A percentile compares a stretch with the other conserved stretches of the same genome.
Conservation (phyloP, 2,797 vertebrate species). For the Sebastes elongatus region DNA sequence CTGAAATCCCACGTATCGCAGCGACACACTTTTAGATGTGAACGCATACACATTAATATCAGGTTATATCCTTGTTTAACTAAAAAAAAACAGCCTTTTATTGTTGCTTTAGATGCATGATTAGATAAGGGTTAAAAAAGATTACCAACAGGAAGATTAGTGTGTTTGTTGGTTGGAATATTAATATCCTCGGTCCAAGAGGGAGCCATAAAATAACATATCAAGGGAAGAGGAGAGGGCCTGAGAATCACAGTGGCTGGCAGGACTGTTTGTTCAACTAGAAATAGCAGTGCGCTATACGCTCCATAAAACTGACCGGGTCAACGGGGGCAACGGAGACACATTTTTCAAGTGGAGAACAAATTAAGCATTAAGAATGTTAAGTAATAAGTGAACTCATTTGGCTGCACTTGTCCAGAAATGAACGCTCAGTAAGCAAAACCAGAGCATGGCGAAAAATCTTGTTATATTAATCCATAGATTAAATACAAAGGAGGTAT, state of each 20-base stretch:
- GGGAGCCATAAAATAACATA: conserved; percentile 48
- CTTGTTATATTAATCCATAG: background rate
- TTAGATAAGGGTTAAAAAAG: background rate
- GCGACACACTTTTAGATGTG: background rate
- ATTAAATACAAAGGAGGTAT: background rate
- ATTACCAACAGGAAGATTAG: background rate
- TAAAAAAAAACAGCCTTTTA: background rate
- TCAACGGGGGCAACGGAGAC: conserved; percentile 10
- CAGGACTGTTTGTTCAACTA: conserved; percentile 30
- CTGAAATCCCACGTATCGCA: background rate
- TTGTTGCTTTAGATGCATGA: background rate
- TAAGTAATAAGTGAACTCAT: background rate
- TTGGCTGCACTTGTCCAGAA: background rate
- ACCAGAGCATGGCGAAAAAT: background rate
- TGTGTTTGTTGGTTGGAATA: conserved; percentile 6
- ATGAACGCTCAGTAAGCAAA: background rate
- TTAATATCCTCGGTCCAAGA: conserved; percentile 16
- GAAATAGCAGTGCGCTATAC: conserved; percentile 27
- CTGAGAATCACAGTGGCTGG: conserved; percentile 30
- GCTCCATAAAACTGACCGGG: conserved; percentile 25
- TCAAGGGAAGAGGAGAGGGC: conserved; percentile 17
- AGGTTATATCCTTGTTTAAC: background rate
- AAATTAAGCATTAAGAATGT: background rate
- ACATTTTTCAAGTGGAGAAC: background rate
- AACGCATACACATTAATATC: background rate